Conservation (phyloP, 2,113 vertebrate genomes). For the Mormoops blainvillei region DNA sequence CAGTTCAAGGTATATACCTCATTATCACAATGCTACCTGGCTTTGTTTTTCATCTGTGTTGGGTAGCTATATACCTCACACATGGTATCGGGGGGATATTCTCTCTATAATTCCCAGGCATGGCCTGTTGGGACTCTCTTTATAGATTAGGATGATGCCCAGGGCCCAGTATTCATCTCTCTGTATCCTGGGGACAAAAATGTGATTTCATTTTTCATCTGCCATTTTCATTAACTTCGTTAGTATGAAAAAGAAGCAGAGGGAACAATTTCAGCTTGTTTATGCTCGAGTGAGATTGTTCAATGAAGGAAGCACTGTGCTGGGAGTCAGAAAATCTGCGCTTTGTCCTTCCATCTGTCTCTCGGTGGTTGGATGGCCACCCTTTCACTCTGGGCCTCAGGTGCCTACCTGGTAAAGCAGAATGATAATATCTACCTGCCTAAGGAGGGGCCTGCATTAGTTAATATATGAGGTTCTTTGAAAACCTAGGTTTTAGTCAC, state of each 20-base stretch:
- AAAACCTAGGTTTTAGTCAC: background rate
- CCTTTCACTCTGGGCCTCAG: background rate
- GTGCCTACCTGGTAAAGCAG: background rate
- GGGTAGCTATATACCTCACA: background rate
- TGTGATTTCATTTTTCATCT: background rate
- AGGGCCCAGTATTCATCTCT: background rate
- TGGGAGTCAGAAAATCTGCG: background rate
- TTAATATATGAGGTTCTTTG: background rate
- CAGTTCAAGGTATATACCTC: background rate
- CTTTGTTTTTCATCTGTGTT: background rate
- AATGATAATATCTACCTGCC: background rate
- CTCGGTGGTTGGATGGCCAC: background rate
- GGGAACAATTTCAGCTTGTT: background rate
- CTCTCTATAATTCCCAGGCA: background rate
- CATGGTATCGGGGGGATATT: background rate
- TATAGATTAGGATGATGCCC: background rate
- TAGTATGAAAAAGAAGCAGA: background rate
- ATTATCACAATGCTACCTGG: background rate
- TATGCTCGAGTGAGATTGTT: background rate
- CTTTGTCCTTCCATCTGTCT: background rate
- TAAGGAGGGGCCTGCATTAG: background rate
- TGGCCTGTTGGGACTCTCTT: background rate
- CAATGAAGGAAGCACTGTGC: background rate
- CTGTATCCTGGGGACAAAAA: background rate
- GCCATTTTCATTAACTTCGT: background rate